A percentile compares a stretch with the other conserved stretches of the same genome.
Conservation (phyloP, 2,797 vertebrate species). For the Chaetodon trifasciatus region DNA sequence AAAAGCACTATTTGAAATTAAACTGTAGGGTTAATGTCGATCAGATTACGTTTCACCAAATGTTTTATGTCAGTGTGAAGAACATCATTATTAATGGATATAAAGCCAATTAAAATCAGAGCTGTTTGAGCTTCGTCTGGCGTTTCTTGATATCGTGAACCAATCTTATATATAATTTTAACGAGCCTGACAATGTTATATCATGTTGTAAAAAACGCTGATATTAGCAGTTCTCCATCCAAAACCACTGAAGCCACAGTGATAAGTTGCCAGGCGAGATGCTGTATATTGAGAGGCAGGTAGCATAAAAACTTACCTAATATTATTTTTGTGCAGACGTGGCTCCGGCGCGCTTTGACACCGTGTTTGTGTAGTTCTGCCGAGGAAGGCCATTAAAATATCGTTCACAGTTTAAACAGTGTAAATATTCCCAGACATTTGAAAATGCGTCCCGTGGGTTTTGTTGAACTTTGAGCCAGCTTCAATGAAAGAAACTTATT, state of each 20-base stretch:
- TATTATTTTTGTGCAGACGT: constrained; percentile 32
- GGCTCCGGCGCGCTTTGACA: constrained; percentile 33
- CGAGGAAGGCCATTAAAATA: constrained; percentile 69
- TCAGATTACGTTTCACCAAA: background rate
- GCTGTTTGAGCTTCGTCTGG: background rate
- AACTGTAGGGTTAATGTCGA: background rate
- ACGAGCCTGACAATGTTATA: background rate
- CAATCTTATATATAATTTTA: background rate
- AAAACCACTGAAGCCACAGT: background rate
- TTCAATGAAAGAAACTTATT: constrained; percentile 67
- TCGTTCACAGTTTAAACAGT: constrained; percentile 69
- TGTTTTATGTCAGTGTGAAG: background rate
- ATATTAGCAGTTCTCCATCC: constrained; percentile 18
- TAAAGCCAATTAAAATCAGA: background rate
- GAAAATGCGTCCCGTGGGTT: constrained; percentile 71
- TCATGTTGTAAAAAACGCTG: background rate
- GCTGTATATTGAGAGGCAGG: constrained; percentile 29
- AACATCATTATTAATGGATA: background rate
- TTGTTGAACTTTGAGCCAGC: constrained; percentile 68
- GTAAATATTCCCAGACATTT: constrained; percentile 77
- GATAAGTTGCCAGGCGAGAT: constrained; percentile 21
- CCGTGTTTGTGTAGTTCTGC: constrained; percentile 45
- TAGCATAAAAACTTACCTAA: constrained; percentile 30
- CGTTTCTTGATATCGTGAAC: background rate
- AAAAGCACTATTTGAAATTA: background rate